Evolutionary conservation across 1,140 invertebrate species (phyloP).

Genomic region (Bathynomus jamesi): DNA sequence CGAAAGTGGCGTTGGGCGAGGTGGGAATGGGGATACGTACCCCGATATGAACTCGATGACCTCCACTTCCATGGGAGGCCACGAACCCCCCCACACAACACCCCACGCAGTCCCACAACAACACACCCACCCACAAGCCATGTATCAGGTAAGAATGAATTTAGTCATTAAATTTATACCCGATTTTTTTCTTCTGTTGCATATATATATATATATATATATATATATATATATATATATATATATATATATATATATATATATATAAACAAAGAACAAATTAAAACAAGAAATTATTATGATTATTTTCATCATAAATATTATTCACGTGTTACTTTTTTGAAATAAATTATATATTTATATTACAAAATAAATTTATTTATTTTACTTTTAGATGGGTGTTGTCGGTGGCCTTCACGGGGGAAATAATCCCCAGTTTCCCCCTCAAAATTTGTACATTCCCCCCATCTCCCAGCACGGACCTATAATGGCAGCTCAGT

Average conservation of each 20-base stretch:
- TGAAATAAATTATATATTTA: not conserved
- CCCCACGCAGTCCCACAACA: slow-evolving; percentile 31
- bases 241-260: no score
- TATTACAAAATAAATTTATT: not conserved
- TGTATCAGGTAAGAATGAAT: slow-evolving; percentile 5
- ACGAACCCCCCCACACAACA: slow-evolving; percentile 39
- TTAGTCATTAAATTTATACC: not conserved
- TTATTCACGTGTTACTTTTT: no score
- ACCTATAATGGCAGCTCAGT: slow-evolving; percentile 21
- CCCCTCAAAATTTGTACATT: slow-evolving; percentile 28
- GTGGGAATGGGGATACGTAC: slow-evolving; percentile 36
- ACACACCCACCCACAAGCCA: slow-evolving; percentile 10
- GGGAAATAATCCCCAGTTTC: slow-evolving; percentile 22
- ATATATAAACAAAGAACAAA: no score
- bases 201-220: no score
- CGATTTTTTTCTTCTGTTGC: not conserved
- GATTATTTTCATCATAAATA: not conserved
- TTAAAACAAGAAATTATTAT: no score
- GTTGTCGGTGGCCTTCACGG: slow-evolving; percentile 1
- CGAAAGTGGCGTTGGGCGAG: not conserved
- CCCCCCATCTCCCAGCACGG: slow-evolving; percentile 23
- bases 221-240: no score
- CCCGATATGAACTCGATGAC: slow-evolving; percentile 38
- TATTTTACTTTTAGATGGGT: slow-evolving; percentile 6
- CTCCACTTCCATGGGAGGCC: slow-evolving; percentile 36